Conservation (phyloP, 2,888 invertebrate species). For the Agelastica alni region DNA sequence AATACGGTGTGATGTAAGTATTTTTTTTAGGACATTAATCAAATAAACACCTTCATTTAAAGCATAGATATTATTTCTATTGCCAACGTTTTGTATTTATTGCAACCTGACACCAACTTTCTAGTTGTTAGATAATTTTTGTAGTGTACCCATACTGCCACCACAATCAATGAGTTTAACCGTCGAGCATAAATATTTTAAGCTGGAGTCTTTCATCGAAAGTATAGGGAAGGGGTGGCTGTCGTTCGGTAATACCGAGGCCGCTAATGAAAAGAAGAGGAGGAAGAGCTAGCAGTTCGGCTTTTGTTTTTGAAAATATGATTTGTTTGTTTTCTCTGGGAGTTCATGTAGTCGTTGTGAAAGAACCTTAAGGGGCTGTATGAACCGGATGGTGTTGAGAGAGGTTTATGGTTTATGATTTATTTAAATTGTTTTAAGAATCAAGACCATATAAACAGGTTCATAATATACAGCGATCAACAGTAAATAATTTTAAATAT, state of each 20-base stretch:
- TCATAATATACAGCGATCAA: too few species aligned
- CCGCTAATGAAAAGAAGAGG: slow-evolving; percentile 22
- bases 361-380: slow-evolving; percentile 8
- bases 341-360: slow-evolving; percentile 18
- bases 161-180: slow-evolving; percentile 34
- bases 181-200: slow-evolving; percentile 32
- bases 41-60: too few species aligned
- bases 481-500: too few species aligned
- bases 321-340: slow-evolving; percentile 21
- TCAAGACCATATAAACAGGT: too few species aligned
- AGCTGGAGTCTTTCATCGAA: slow-evolving; percentile 19
- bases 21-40: too few species aligned
- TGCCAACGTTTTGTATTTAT: too few species aligned
- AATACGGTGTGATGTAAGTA: too few species aligned
- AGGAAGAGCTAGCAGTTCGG: slow-evolving; percentile 12
- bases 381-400: slow-evolving; percentile 1
- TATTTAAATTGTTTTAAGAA: not conserved
- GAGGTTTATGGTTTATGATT: slow-evolving; percentile 2
- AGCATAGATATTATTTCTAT: too few species aligned
- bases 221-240: slow-evolving; percentile 18
- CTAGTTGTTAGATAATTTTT: not conserved
- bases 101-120: too few species aligned
- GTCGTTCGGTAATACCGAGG: slow-evolving; percentile 16
- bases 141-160: slow-evolving; percentile 10
- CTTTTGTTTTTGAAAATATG: slow-evolving; percentile 27